Base-by-base conservation (phyloP, 2,113 vertebrate genomes). In the Platysternon megacephalum region DNA sequence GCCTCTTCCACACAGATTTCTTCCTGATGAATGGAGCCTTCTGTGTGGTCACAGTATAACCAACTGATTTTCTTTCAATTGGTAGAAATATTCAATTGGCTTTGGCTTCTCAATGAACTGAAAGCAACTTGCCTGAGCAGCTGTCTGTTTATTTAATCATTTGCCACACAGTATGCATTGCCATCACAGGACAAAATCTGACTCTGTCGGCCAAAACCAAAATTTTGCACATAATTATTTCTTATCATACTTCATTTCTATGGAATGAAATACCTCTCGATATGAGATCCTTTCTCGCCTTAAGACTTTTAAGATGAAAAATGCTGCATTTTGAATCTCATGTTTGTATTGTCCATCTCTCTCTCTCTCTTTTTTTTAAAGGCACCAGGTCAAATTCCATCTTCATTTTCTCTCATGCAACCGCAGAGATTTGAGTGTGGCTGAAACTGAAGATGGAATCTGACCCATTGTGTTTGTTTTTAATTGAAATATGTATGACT, bases 381-480 rank as follows among this genome's bases (percentile, higher is more conserved):
- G 97, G 65, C 90, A 92, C 65, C 89, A 91, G 88, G 93, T 96
- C 95, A 96, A 91, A 79, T 86, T 96, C 86, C 97, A 90, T 96
- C 96, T 95, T 97, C 92, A 84, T 74, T 97, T 95, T 92, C 93
- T 92, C 92, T 96, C n/a, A 3, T 85, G 89, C 87, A 97, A 95
- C 96, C 93, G 0, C 96, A 96, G 89, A 95, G 58, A 79, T 61
- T 95, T 97, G 95, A 96, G 76, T 94, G 96, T 94, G 96, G 96
- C 94, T 97, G 95, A 92, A 97, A 96, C 96, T 87, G 93, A 97
- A 95, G 96, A 97, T 81, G 95, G 95, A 98, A 98, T 97, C 94
- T 96, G 89, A 96, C 92, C 96, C 95, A 94, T 91, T 96, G 91
- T 98, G 95, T 98, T 98, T 98, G 97, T 97, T 98, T 98, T 98